Evolutionary conservation across 2,113 vertebrate species (phyloP).

Genomic region (Sinocyclocheilus rhinocerous): DNA sequence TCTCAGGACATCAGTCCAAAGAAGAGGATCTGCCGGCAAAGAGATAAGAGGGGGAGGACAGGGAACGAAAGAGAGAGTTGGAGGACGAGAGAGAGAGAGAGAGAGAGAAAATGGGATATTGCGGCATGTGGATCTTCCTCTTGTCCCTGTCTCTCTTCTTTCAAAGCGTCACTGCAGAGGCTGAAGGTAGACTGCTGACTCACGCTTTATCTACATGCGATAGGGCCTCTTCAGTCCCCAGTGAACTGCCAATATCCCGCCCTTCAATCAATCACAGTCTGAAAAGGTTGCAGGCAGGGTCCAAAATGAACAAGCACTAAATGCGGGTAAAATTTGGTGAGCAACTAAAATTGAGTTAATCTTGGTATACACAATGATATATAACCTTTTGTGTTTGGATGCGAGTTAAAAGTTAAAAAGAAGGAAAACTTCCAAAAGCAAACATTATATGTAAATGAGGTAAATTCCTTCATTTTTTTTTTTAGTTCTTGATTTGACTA

Average conservation of each 20-base stretch:
- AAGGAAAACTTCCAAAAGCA: not conserved
- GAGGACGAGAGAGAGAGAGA: conserved; percentile 45
- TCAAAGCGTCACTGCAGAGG: conserved; percentile 65
- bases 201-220: not conserved
- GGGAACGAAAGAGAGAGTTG: conserved; percentile 34
- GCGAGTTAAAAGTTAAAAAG: not conserved
- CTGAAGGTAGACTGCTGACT: conserved; percentile 70
- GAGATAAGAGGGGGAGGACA: conserved; percentile 55
- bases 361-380: not conserved
- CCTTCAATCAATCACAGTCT: not conserved
- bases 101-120: conserved; percentile 68
- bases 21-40: conserved; percentile 57
- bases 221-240: not conserved
- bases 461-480: no score
- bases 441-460: no score
- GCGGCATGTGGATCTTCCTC: conserved; percentile 67
- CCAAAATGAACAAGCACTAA: not conserved
- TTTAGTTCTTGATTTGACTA: not conserved
- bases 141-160: conserved; percentile 67
- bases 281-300: not conserved
- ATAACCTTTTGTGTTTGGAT: not conserved
- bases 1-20: conserved; percentile 58
- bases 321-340: not conserved
- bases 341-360: not conserved
- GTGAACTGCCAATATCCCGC: not conserved